Conservation (phyloP, 2,888 invertebrate species). For the Acrobasis repandana region DNA sequence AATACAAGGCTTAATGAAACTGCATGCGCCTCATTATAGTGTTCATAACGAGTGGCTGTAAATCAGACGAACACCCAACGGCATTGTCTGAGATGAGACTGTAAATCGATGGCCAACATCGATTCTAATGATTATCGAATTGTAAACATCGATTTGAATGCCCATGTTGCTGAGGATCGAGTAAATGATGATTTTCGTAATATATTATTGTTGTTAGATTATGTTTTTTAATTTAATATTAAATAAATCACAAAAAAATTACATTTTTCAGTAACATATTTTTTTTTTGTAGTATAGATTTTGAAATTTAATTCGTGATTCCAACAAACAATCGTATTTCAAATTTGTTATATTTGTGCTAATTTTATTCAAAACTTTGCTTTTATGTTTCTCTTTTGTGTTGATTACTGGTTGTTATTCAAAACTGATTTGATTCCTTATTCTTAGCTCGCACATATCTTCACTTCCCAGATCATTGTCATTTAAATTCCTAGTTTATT, state of each 20-base stretch:
- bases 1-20: slow-evolving; percentile 42
- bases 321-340: too few relatives aligned
- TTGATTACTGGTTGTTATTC: too few relatives aligned
- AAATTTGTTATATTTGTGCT: too few relatives aligned
- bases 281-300: too few relatives aligned
- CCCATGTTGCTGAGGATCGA: slow-evolving; percentile 13
- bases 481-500: slow-evolving; percentile 17
- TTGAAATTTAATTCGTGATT: too few relatives aligned
- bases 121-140: slow-evolving; percentile 48
- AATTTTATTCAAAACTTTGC: too few relatives aligned
- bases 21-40: slow-evolving; percentile 74
- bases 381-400: background rate
- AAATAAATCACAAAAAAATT: too few relatives aligned
- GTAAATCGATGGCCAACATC: slow-evolving; percentile 45
- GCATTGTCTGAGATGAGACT: slow-evolving; percentile 64
- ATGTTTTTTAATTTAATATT: too few relatives aligned
- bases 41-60: slow-evolving; percentile 72
- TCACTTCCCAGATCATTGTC: slow-evolving; percentile 8
- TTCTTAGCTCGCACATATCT: background rate
- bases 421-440: background rate
- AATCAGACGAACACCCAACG: slow-evolving; percentile 74
- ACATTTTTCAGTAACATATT: too few relatives aligned
- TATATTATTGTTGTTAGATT: too few relatives aligned
- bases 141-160: slow-evolving; percentile 54
- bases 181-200: slow-evolving; percentile 30